phyloP scores from a whole-genome alignment of 2,888 invertebrate genomes.

The Conops quadrifasciatus region DNA sequence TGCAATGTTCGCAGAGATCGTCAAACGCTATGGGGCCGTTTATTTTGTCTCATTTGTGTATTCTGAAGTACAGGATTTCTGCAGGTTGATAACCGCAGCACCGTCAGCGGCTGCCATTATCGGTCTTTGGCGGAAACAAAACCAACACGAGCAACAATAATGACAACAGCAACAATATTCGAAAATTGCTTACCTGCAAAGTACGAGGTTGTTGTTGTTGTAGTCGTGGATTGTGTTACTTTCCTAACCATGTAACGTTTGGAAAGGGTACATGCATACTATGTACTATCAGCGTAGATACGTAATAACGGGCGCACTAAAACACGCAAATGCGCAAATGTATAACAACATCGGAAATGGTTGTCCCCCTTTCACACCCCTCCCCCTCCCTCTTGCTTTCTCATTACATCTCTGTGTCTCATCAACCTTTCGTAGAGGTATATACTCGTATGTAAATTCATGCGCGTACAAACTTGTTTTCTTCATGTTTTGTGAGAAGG shows the following conservation, averaged over 20 bases:
- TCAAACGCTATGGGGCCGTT: slow-evolving; percentile 4
- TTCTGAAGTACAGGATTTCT: slow-evolving; percentile 19
- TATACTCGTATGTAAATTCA: too few species aligned
- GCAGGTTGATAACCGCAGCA: slow-evolving; percentile 11
- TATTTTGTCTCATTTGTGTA: slow-evolving; percentile 6
- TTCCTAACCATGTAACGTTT: neutral
- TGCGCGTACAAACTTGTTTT: too few species aligned
- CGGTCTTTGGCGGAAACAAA: too few species aligned
- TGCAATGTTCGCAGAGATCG: slow-evolving; percentile 17
- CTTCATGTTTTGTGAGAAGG: too few species aligned
- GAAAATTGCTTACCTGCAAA: slow-evolving; percentile 12
- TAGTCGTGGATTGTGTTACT: slow-evolving; percentile 1
- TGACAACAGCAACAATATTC: slow-evolving; percentile 20
- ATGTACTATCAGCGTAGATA: slow-evolving; percentile 2
- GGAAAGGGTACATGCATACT: neutral
- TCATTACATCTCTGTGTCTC: too few species aligned
- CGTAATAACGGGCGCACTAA: neutral
- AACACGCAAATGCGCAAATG: neutral
- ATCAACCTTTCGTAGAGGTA: too few species aligned
- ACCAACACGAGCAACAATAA: too few species aligned
- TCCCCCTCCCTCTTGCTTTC: too few species aligned
- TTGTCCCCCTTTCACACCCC: too few species aligned
- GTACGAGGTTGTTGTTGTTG: neutral
- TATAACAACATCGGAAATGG: neutral
- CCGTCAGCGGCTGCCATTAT: slow-evolving; percentile 6